Base-by-base conservation (phyloP, 1,140 invertebrate genomes). In the Drosophila pseudoobscura region DNA sequence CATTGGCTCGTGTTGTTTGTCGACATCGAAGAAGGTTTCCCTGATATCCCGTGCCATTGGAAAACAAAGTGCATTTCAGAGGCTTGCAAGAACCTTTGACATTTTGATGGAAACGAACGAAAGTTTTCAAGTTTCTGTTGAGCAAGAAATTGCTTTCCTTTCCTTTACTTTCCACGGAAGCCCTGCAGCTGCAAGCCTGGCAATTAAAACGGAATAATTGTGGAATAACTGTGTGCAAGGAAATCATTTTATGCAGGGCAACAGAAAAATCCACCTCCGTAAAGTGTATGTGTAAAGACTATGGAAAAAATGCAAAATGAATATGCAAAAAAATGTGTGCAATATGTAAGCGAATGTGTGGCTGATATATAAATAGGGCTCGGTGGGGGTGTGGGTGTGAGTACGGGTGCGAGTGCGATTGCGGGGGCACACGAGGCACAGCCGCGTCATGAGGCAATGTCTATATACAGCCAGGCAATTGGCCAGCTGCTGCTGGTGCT, bases 401-500 rank as follows among this genome's bases (percentile, higher is more conserved):
- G 5, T 5, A 5, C 24, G 24, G 0, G 24, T 26, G 24, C 20
- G 24, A 5, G 3, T 24, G 24, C 7, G 29, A 20, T 1, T 20
- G 44, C 13, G 39, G 20, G 29, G 9, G 31, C 43, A 39, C 5
- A 20, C 24, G 11, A 5, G 22, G 8, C 22, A 8, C 3, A 55
- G 22, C 29, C 31, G 44, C 65, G 55, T 55, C 75, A 46, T 39
- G 17, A 46, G 47, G 22, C 62, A 47, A 31, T 53, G 45, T 58
- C 45, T 72, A 61, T 54, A 60, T 47, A 71, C 66, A 66, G 75
- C 35, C 55, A 64, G 74, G 58, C 78, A 88, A 83, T 88, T 76
- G 83, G 84, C 53, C 76, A 72, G 60, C 75, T 88, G 62, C 71
- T 72, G 60, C 75, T 88, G 62, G 66, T 72, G 80, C 72, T 54